Conservation (phyloP, 1,140 invertebrate genomes). For the Ceratosolen solmsi region DNA sequence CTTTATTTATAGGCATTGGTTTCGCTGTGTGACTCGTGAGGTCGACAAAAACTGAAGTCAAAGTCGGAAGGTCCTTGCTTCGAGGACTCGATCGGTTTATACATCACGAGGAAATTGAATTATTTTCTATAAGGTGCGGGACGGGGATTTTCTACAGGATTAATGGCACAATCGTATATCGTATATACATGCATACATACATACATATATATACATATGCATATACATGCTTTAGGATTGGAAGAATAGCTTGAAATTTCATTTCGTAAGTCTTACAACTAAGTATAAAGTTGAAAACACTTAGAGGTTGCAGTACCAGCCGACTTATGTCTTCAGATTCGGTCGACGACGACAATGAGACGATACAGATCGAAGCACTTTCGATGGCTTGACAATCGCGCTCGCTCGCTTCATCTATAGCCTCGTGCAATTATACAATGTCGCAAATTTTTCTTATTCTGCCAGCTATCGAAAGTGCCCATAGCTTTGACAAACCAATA, state of each 20-base stretch:
- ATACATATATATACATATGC: neutral
- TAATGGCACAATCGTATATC: conserved; percentile 18
- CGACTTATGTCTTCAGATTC: conserved; percentile 40
- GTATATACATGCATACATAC: conserved; percentile 1
- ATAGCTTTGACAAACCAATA: no score
- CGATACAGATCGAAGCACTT: conserved; percentile 11
- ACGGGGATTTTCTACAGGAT: neutral
- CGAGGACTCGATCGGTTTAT: conserved; percentile 1
- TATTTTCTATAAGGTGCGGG: conserved; percentile 11
- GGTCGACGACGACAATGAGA: conserved; percentile 35
- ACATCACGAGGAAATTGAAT: neutral
- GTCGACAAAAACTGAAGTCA: conserved; percentile 44
- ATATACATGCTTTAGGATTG: conserved; percentile 12
- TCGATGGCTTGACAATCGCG: neutral
- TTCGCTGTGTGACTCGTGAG: conserved; percentile 26
- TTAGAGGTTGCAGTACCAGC: conserved; percentile 2
- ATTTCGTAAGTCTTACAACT: conserved; percentile 13
- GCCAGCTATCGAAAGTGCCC: neutral
- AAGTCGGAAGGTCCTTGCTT: conserved; percentile 30
- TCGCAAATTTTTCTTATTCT: neutral
- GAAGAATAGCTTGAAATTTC: conserved; percentile 17
- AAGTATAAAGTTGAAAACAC: conserved; percentile 39
- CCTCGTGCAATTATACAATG: neutral
- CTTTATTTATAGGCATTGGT: conserved; percentile 46
- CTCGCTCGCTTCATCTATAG: neutral